These are phyloP conservation scores for Palythoa heliodiscus DNA, from an alignment of 92 coral and sea anemone genomes.

Conservation along the genomic window DNA sequence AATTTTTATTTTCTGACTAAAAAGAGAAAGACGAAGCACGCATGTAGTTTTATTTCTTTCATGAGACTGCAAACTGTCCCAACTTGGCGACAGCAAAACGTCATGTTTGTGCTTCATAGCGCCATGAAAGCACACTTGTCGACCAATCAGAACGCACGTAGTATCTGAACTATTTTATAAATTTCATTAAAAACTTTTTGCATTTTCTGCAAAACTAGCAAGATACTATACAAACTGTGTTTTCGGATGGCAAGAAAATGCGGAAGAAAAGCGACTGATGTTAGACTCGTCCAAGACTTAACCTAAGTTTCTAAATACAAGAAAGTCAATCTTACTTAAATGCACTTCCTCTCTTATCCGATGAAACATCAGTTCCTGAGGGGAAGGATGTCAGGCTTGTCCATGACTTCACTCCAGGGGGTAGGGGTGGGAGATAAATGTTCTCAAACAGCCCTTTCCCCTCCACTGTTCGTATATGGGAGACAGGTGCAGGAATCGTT, in stretches of 20 bases:
- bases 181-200: no score
- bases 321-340: conserved; percentile 39
- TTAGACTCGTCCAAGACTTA: no score
- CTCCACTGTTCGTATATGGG: conserved; percentile 71
- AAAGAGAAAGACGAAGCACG: no score
- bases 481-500: conserved; percentile 67
- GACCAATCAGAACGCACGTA: no score
- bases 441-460: conserved; percentile 92
- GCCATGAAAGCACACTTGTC: no score
- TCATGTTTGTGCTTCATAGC: no score
- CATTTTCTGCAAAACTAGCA: background rate
- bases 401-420: conserved; percentile 74
- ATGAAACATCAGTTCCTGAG: conserved; percentile 32
- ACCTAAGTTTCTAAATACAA: background rate
- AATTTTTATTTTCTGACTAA: no score
- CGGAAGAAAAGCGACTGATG: no score
- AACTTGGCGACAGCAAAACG: no score
- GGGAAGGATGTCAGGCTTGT: conserved; percentile 58
- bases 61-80: no score
- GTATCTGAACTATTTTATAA: no score
- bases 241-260: background rate
- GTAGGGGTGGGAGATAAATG: conserved; percentile 79
- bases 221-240: background rate
- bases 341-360: conserved; percentile 48
- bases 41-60: no score